Conservation (phyloP, 2,797 vertebrate species). For the Enteromius viviparus region DNA sequence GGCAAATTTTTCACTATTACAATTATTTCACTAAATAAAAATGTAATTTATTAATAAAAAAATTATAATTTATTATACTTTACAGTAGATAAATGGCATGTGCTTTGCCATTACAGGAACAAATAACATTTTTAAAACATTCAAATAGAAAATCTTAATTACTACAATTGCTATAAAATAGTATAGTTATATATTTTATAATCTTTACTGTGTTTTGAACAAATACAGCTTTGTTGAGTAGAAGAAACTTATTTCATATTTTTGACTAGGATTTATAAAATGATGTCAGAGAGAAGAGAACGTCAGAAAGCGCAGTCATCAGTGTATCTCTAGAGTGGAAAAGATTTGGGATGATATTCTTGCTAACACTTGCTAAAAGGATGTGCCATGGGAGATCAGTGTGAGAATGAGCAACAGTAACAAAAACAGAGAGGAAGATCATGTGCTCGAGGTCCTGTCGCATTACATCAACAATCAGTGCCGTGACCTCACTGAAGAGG, state of each 20-base stretch:
- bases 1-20: too few relatives aligned
- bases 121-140: not conserved
- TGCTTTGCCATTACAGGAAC: not conserved
- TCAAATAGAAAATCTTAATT: not conserved
- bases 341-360: not conserved
- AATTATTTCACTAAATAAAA: too few relatives aligned
- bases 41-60: too few relatives aligned
- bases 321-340: not conserved
- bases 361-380: not conserved
- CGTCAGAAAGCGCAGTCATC: fast-evolving
- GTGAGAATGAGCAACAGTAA: constrained; percentile 4
- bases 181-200: not conserved
- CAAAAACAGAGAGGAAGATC: not conserved
- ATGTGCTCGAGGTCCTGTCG: constrained; percentile 62
- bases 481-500: constrained; percentile 60
- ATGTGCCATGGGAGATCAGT: not conserved
- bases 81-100: not conserved
- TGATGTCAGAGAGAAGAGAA: not conserved
- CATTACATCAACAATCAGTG: constrained; percentile 65
- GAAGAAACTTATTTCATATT: not conserved
- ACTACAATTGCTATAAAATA: too few relatives aligned
- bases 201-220: not conserved
- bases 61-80: not conserved
- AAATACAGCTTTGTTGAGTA: not conserved
- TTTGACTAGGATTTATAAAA: not conserved